phyloP scores from a whole-genome alignment of 2,113 vertebrate species.

The Platichthys stellatus region DNA sequence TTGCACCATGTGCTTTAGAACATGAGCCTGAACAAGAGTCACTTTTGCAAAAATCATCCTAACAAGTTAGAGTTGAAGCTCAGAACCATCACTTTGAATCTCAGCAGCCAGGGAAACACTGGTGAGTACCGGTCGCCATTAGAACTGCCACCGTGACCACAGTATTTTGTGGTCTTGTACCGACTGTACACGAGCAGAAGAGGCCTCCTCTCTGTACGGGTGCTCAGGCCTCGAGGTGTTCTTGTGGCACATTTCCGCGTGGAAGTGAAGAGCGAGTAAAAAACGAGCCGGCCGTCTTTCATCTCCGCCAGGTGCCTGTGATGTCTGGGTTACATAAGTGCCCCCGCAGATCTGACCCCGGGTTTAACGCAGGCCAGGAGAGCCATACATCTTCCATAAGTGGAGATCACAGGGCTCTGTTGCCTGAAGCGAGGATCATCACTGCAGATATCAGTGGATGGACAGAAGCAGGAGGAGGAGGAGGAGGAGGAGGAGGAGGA shows the following conservation, averaged over 20 bases:
- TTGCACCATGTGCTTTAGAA: too few relatives aligned
- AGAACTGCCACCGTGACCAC: slow-evolving; percentile 49
- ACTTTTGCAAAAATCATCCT: too few relatives aligned
- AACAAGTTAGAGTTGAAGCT: too few relatives aligned
- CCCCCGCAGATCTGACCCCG: slow-evolving; percentile 48
- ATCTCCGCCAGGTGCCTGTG: slow-evolving; percentile 68
- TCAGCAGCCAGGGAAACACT: not conserved
- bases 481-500: too few relatives aligned
- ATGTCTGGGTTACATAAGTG: slow-evolving; percentile 55
- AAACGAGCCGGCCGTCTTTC: slow-evolving; percentile 58
- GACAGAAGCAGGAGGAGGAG: slow-evolving; percentile 49
- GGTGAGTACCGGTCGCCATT: slow-evolving; percentile 13
- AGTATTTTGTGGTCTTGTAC: slow-evolving; percentile 40
- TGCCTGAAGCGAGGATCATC: slow-evolving; percentile 2
- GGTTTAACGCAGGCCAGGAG: slow-evolving; percentile 38
- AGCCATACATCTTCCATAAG: slow-evolving; percentile 58
- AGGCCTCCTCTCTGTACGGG: too few relatives aligned
- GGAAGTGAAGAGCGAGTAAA: slow-evolving; percentile 64
- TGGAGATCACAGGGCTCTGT: slow-evolving; percentile 47
- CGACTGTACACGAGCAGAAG: slow-evolving; percentile 29
- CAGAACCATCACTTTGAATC: too few relatives aligned
- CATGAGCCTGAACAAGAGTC: too few relatives aligned
- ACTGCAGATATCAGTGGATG: slow-evolving; percentile 15
- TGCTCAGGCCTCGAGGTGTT: slow-evolving; percentile 27
- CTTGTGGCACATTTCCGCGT: slow-evolving; percentile 47